phyloP scores from a whole-genome alignment of 2,113 vertebrate genomes.

The Elgaria multicarinata region DNA sequence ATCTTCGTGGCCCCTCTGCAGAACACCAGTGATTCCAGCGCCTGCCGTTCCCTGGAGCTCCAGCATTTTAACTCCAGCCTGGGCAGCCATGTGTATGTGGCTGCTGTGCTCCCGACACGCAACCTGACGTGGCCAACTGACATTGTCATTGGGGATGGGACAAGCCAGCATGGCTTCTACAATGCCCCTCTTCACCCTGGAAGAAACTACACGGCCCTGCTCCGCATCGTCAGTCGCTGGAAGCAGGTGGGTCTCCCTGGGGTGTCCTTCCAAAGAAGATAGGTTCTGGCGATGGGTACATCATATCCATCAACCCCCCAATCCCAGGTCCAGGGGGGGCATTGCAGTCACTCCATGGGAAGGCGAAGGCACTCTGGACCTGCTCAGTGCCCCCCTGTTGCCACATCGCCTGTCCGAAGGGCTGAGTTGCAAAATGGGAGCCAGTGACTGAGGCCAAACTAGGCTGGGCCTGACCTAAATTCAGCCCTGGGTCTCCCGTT shows the following conservation, averaged over 20 bases:
- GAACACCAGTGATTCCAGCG: not conserved
- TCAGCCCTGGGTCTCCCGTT: no score
- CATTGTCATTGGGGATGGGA: conserved; percentile 5
- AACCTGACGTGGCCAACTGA: not conserved
- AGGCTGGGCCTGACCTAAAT: no score
- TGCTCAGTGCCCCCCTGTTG: no score
- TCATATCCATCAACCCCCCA: no score
- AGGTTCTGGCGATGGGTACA: no score
- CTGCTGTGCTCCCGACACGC: conserved; percentile 1
- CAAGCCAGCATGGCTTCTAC: not conserved
- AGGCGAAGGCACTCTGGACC: no score
- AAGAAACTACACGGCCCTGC: not conserved
- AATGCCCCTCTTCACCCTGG: conserved; percentile 19
- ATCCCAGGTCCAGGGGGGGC: no score
- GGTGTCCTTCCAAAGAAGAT: no score
- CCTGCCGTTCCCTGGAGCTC: not conserved
- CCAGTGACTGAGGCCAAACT: no score
- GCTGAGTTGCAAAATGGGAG: no score
- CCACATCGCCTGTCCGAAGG: no score
- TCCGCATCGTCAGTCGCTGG: conserved; percentile 30
- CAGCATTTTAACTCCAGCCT: not conserved
- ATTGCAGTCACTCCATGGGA: no score
- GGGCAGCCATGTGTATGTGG: not conserved
- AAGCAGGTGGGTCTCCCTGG: conserved; percentile 4
- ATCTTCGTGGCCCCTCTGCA: not conserved